Conservation (phyloP, 1,140 invertebrate species). For the Anoplolepis gracilipes region DNA sequence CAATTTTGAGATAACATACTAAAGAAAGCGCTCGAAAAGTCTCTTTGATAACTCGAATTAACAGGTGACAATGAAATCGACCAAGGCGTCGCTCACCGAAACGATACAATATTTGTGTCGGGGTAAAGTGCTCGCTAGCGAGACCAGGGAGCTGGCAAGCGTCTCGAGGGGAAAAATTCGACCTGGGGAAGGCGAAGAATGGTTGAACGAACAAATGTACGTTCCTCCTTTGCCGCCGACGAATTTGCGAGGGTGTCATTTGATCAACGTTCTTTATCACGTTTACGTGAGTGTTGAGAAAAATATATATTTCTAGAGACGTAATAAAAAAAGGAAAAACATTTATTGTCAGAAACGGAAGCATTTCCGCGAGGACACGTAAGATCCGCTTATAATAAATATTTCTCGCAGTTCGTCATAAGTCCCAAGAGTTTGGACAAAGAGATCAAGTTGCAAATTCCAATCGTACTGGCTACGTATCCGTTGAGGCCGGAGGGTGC, state of each 20-base stretch:
- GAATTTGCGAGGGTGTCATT: constrained; percentile 96
- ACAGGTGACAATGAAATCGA: constrained; percentile 85
- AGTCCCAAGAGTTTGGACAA: constrained; percentile 96
- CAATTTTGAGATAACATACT: background rate
- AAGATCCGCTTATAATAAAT: background rate
- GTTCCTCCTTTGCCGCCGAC: constrained; percentile 98
- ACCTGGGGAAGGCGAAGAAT: constrained; percentile 93
- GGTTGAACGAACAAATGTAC: constrained; percentile 96
- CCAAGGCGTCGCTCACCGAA: constrained; percentile 86
- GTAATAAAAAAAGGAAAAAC: background rate
- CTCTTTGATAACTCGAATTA: constrained; percentile 4
- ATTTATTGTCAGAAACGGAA: background rate
- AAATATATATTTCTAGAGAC: background rate
- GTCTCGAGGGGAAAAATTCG: constrained; percentile 93
- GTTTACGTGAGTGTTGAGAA: constrained; percentile 92
- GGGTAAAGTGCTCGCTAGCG: constrained; percentile 94
- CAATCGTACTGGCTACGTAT: constrained; percentile 97
- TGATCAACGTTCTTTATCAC: constrained; percentile 97
- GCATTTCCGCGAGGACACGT: background rate
- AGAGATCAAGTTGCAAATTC: constrained; percentile 96
- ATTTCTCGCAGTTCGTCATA: constrained; percentile 92
- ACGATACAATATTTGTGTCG: constrained; percentile 96
- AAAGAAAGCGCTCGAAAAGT: background rate
- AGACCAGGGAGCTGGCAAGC: constrained; percentile 94
- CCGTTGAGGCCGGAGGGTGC: constrained; percentile 91